These are phyloP conservation scores for Luperina nickerlii DNA, from an alignment of 2,888 invertebrate genomes.

Conservation along the genomic window DNA sequence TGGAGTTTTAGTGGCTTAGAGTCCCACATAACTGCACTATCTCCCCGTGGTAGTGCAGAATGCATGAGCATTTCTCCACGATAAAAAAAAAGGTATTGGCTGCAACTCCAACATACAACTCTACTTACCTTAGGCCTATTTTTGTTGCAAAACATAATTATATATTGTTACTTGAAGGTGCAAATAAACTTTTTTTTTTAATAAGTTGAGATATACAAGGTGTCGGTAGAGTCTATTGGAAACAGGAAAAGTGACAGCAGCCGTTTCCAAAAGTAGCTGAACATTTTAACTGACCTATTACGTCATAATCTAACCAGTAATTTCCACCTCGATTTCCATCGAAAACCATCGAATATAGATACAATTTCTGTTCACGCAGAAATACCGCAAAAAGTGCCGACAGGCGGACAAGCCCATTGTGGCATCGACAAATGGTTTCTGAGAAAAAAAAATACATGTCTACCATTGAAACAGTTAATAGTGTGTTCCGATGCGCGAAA, in stretches of 20 bases:
- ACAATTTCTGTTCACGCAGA: slow-evolving; percentile 39
- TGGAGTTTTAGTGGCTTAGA: too few relatives aligned
- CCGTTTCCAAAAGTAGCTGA: too few relatives aligned
- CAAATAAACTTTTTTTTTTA: too few relatives aligned
- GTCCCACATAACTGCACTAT: too few relatives aligned
- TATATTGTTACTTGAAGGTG: too few relatives aligned
- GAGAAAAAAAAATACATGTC: slow-evolving; percentile 73
- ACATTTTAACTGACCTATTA: not conserved
- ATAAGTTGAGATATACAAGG: not conserved
- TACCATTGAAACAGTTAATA: slow-evolving; percentile 84
- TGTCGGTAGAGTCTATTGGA: not conserved
- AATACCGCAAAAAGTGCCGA: slow-evolving; percentile 79
- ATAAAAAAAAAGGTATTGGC: too few relatives aligned
- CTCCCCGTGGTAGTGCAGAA: too few relatives aligned
- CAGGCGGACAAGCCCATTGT: slow-evolving; percentile 78
- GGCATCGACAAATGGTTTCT: slow-evolving; percentile 80
- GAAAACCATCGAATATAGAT: slow-evolving; percentile 47
- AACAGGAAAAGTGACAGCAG: not conserved
- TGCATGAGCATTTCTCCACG: too few relatives aligned
- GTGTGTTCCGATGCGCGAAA: slow-evolving; percentile 86
- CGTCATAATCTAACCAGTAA: not conserved
- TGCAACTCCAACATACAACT: too few relatives aligned
- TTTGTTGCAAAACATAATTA: too few relatives aligned
- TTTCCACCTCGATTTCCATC: slow-evolving; percentile 40
- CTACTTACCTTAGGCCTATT: too few relatives aligned